Evolutionary conservation across 2,888 invertebrate species (phyloP), one percentile per base, ranked within the genome.

Genomic region (Orchesella flavescens): DNA sequence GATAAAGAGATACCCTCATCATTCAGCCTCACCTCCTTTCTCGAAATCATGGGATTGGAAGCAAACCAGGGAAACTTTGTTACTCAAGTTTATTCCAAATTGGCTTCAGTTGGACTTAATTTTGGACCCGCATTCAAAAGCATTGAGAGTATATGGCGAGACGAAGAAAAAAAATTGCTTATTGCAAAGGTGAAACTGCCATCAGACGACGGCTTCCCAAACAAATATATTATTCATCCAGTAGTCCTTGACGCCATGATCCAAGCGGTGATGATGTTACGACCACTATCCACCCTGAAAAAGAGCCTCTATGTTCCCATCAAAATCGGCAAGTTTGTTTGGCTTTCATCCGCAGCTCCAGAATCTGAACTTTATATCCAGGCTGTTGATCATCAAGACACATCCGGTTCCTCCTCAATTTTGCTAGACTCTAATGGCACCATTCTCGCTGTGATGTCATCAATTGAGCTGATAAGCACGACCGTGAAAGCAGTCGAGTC

Each of bases 41-140:
- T n/a, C 5, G 23, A 61, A 15, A 61, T 46, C 1, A n/a, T n/a
- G n/a, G n/a, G n/a, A n/a, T n/a, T n/a, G n/a, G n/a, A n/a, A n/a
- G n/a, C n/a, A n/a, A n/a, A n/a, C n/a, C 15, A 66, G 9, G 66
- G 55, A 15, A 17, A 66, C 21, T 5, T 17, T 3, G 44, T 55
- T 57, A 4, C n/a, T 17, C 44, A 82, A 49, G 61, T 68, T 46
- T 83, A 83, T 49, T 73, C 63, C 34, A 83, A 78, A 21, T 46
- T 77, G 24, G 68, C 72, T 9, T 49, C 57, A 24, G 46, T 84
- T 10, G 83, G 83, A 0, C 46, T 84, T 4, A 66, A 79, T 46
- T 84, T 84, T 46, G 83, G 83, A 1, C 68, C 78, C 0, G 24
- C 21, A 1, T 84, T 84, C 69, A 59, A 63, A 74, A 84, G 79